Conservation (phyloP, 2,888 invertebrate species). For the Agrilus mali region DNA sequence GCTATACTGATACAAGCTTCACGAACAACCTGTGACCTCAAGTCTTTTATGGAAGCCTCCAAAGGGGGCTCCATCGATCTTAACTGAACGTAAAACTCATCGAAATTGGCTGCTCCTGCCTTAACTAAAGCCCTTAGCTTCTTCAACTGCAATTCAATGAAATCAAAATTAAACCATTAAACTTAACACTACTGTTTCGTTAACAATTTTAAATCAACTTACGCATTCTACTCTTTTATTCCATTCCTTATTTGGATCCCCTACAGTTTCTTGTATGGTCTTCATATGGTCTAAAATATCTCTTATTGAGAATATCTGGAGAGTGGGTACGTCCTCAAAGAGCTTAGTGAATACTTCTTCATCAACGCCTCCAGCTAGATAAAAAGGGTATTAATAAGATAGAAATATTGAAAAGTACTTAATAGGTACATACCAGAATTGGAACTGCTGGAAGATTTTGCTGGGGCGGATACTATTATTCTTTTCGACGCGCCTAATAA, state of each 20-base stretch:
- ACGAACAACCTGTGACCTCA: slow-evolving; percentile 83
- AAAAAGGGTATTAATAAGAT: slow-evolving; percentile 4
- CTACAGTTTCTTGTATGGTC: slow-evolving; percentile 58
- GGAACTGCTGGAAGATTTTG: slow-evolving; percentile 4
- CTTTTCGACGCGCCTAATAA: slow-evolving; percentile 29
- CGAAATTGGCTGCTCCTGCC: slow-evolving; percentile 58
- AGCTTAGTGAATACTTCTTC: slow-evolving; percentile 76
- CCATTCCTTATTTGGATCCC: slow-evolving; percentile 82
- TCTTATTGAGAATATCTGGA: slow-evolving; percentile 70
- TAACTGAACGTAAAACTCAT: slow-evolving; percentile 63
- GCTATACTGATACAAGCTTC: slow-evolving; percentile 94
- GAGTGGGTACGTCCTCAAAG: slow-evolving; percentile 71
- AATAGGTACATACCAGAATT: slow-evolving; percentile 22
- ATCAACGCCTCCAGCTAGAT: slow-evolving; percentile 72
- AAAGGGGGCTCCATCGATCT: slow-evolving; percentile 72
- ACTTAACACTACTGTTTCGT: not conserved
- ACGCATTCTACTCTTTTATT: slow-evolving; percentile 88
- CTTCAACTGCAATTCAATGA: slow-evolving; percentile 51
- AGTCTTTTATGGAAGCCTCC: slow-evolving; percentile 70
- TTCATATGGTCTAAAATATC: slow-evolving; percentile 76
- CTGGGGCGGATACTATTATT: slow-evolving; percentile 25
- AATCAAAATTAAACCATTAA: slow-evolving; percentile 3
- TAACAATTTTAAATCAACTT: slow-evolving; percentile 26
- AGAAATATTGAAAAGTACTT: slow-evolving; percentile 9
- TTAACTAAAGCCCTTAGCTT: slow-evolving; percentile 72